phyloP scores from a whole-genome alignment of 2,888 invertebrate species.

The Calephelis perditalis region DNA sequence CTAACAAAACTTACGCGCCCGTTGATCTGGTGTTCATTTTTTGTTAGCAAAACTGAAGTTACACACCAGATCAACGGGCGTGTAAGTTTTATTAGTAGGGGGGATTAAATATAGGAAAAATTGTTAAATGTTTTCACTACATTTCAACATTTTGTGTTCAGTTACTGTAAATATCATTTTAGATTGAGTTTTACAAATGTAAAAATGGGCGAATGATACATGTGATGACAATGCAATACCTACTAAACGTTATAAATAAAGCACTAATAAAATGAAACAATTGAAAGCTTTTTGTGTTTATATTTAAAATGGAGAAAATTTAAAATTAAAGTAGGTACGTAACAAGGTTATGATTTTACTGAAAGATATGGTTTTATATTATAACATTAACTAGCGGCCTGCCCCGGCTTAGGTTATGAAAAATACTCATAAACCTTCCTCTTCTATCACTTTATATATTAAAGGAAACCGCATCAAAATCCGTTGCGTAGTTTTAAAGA shows the following conservation, averaged over 20 bases:
- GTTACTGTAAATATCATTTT: slow-evolving; percentile 3
- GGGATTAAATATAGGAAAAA: background rate
- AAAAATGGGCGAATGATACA: background rate
- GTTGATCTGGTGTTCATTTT: background rate
- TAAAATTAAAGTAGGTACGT: slow-evolving; percentile 8
- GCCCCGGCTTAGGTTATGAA: no score
- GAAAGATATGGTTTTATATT: background rate
- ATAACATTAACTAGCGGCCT: no score
- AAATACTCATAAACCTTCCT: no score
- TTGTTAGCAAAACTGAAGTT: no score
- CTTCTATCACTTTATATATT: no score
- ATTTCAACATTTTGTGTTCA: background rate
- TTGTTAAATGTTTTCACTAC: slow-evolving; percentile 1
- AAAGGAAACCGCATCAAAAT: no score
- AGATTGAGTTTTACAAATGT: background rate
- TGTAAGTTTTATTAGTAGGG: no score
- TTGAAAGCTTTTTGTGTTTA: slow-evolving; percentile 17
- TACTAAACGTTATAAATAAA: background rate
- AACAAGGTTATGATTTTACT: background rate
- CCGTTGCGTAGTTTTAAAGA: no score
- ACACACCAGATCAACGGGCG: no score
- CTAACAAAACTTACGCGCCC: no score
- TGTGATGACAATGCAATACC: background rate
- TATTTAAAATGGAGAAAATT: slow-evolving; percentile 12
- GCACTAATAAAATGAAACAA: slow-evolving; percentile 13